These are phyloP conservation scores for Prolemur simus DNA, from an alignment of 2,113 vertebrate species.

Conservation along the genomic window DNA sequence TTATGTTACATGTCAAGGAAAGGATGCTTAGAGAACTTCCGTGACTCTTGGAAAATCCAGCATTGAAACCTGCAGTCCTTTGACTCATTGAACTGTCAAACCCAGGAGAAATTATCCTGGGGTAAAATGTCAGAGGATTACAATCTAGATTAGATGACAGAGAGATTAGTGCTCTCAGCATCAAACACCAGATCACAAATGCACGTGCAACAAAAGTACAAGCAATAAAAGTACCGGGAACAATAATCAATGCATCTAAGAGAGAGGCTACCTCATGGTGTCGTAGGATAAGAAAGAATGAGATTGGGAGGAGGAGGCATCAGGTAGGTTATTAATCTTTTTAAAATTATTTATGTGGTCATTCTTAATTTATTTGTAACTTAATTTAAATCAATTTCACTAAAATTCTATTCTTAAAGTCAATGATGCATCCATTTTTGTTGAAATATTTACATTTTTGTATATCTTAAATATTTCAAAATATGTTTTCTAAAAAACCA, in stretches of 20 bases:
- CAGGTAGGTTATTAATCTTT: not conserved
- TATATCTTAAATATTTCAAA: conserved; percentile 33
- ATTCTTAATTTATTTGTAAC: not conserved
- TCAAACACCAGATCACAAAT: not conserved
- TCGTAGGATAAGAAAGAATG: not conserved
- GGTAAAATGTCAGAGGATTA: not conserved
- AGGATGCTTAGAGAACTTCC: not conserved
- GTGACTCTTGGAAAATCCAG: not conserved
- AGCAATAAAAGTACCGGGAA: not conserved
- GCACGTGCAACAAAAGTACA: not conserved
- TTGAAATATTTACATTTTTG: not conserved
- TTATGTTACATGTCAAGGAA: not conserved
- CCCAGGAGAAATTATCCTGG: not conserved
- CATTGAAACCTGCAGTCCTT: not conserved
- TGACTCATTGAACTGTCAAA: not conserved
- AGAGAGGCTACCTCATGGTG: not conserved
- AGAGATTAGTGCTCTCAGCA: not conserved
- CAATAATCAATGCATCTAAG: not conserved
- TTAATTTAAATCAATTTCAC: not conserved
- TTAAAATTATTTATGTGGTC: not conserved
- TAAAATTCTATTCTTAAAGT: conserved; percentile 30
- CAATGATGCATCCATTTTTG: not conserved
- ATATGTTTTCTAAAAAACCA: not conserved
- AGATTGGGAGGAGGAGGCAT: not conserved
- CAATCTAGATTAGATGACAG: not conserved